Conservation (phyloP, 2,113 vertebrate species). For the Aleadryas rufinucha region DNA sequence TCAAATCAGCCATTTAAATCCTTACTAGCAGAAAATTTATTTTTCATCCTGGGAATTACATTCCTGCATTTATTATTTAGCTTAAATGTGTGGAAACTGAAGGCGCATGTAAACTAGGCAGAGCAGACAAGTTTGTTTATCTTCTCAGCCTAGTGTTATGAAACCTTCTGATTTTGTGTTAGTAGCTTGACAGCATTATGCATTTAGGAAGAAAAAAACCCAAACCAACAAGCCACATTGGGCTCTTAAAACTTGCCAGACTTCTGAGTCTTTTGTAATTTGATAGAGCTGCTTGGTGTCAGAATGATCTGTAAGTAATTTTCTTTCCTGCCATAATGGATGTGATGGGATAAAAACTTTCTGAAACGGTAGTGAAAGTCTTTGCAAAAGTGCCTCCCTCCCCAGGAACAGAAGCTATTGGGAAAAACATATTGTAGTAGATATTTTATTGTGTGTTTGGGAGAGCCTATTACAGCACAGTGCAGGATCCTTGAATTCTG, state of each 20-base stretch:
- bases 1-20: constrained; percentile 12
- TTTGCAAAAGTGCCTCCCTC: background rate
- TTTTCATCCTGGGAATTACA: background rate
- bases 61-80: background rate
- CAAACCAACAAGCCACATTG: background rate
- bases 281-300: background rate
- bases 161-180: background rate
- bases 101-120: background rate
- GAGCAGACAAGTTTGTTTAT: background rate
- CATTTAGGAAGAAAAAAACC: background rate
- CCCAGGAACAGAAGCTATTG: background rate
- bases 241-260: background rate
- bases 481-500: background rate
- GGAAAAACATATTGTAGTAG: background rate
- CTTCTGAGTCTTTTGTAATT: background rate
- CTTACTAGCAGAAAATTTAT: background rate
- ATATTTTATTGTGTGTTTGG: background rate
- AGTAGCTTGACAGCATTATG: background rate
- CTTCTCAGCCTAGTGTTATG: background rate
- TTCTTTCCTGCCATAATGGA: background rate
- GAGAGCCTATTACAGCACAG: background rate
- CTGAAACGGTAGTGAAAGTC: background rate
- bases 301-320: background rate
- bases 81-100: background rate
- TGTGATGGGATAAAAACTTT: background rate